Base-by-base conservation (phyloP, 1,140 invertebrate species). In the Papilio polyxenes region DNA sequence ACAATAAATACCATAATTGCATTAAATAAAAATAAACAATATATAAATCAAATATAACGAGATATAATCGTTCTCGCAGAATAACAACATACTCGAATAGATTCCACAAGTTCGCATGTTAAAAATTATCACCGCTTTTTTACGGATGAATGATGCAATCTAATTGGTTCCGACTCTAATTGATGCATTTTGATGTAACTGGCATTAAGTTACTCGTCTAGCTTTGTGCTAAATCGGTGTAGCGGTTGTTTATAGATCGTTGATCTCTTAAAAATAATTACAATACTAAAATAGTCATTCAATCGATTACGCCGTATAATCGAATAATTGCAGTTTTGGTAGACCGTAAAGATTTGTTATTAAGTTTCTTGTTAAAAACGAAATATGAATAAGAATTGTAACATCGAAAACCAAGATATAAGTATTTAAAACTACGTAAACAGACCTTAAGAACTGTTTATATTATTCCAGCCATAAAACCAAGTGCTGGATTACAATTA, bases 221-320 rank as follows among this genome's bases (percentile, higher is more conserved):
- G 65, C 65, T 72, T 72, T 72, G 65, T 40, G 65, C 65, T 72
- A 72, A 72, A 72, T 72, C 65, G 31, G 31, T 72, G 65, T 72
- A 72, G 65, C 65, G 65, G 65, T 72, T 72, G 65, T 72, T 40
- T 72, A 72, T 72, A 72, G 65, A 72, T 72, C 65, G 65, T 72
- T 72, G 65, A 72, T 72, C 65, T 72, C 65, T 72, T 72, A 72
- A 72, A 72, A 72, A 72, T 72, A 72, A 72, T 72, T 72, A 31
- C 65, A 72, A 72, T 17, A 65, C 20, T 65, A 23, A 23, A 72
- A 37, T 72, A 40, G 23, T 72, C 65, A 31, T 20, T 23, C 10
- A 40, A 72, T 72, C 65, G 65, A 72, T 72, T 72, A 37, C 23
- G 13, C 23, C 23, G 65, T 72, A 17, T 72, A 72, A 72, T 72